Base-by-base conservation (phyloP, 2,113 vertebrate genomes). In the Laticauda laticaudata region DNA sequence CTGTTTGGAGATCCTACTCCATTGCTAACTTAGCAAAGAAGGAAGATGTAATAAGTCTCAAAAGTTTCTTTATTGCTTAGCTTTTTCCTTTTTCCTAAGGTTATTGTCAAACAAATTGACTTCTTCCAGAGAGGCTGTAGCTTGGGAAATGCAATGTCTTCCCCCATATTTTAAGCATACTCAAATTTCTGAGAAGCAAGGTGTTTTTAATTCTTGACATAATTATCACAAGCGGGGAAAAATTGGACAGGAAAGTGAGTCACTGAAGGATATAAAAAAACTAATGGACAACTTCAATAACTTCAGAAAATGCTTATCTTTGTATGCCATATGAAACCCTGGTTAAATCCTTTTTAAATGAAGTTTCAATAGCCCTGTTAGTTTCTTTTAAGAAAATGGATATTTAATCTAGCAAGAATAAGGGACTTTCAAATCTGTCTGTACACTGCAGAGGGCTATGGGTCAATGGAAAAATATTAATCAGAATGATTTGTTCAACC, bases 121-220 rank as follows among this genome's bases (percentile, higher is more conserved):
- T 95, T 96, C 59, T 90, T 90, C 10, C 85, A 95, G 53, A 94
- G n/a, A 93, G 61, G 57, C 81, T 92, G 39, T 3, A 11, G 90
- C 91, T 64, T 93, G 92, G 88, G 95, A 61, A 94, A 91, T 93
- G 95, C 87, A 89, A 54, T 55, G 51, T 87, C 91, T 94, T 45
- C 55, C 93, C 54, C 56, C 55, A n/a, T 6, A 90, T 57, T 34
- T 90, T 90, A 89, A 0, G 0, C 4, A 89, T 91, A 88, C 86
- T 85, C 92, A 91, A 43, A 85, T 57, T 54, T 95, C 59, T 89
- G 81, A 90, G 64, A 91, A 86, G 61, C 56, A 92, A 94, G 87
- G 89, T 94, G 86, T 92, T 57, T 93, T 93, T 94, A 91, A 92
- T 94, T 0, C 55, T 61, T 24, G 59, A 94, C 64, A 64, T 75